Percentiles rank a stretch among this genome's conserved stretches.
Evolutionary conservation across 2,797 vertebrate genomes (phyloP).

Genomic region (Chloroceryle inda): DNA sequence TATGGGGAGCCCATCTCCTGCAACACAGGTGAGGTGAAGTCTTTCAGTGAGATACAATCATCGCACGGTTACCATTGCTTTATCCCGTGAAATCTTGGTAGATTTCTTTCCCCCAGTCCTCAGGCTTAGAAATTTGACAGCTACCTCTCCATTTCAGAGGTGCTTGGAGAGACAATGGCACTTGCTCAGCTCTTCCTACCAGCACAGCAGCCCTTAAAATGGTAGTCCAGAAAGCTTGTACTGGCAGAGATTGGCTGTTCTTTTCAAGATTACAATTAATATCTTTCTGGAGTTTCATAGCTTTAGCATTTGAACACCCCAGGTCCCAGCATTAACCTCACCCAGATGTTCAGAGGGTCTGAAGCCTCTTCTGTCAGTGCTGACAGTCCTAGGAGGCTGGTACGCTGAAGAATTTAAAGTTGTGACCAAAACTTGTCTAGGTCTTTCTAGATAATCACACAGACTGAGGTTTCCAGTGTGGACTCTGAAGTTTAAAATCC

Average conservation of each 20-base stretch:
- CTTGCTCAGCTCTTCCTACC: neutral
- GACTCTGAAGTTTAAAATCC: neutral
- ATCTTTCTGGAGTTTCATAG: neutral
- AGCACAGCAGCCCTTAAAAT: neutral
- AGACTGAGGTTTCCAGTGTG: neutral
- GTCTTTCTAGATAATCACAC: neutral
- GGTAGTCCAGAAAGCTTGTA: neutral
- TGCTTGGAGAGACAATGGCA: neutral
- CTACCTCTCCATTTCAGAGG: neutral
- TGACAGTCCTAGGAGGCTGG: neutral
- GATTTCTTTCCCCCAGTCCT: neutral
- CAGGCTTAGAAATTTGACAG: neutral
- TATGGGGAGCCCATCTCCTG: neutral
- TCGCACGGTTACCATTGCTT: neutral
- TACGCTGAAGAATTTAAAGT: neutral
- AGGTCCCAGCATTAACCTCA: neutral
- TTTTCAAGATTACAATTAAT: neutral
- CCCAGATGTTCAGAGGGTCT: neutral
- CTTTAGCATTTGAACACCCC: neutral
- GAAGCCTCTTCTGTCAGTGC: neutral
- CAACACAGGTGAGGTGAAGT: neutral
- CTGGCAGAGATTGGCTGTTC: neutral
- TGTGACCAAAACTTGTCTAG: neutral
- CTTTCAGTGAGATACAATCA: neutral
- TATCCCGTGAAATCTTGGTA: neutral